These are phyloP conservation scores for Capreolus pygargus DNA, from an alignment of 2,113 vertebrate species.

Conservation along the genomic window DNA sequence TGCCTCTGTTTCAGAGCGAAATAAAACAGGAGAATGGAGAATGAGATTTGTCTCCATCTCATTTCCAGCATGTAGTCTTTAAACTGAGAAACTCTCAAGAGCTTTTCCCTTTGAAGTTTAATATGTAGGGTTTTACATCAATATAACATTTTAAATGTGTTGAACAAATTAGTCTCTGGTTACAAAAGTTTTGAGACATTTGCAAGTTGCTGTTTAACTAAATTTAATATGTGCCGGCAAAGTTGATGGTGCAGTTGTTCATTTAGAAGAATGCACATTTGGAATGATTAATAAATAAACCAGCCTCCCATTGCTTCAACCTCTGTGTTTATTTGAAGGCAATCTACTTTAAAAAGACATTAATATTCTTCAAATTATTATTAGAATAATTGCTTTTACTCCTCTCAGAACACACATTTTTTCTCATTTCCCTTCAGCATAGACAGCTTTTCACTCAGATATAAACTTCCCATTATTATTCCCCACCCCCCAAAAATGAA, in stretches of 20 bases:
- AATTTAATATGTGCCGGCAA: conserved; percentile 83
- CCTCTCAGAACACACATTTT: conserved; percentile 87
- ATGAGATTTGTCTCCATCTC: conserved; percentile 75
- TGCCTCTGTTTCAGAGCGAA: conserved; percentile 76
- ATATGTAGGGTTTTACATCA: conserved; percentile 84
- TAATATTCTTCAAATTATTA: conserved; percentile 94
- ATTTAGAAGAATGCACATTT: conserved; percentile 83
- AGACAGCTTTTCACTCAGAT: conserved; percentile 90
- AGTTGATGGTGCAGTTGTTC: conserved; percentile 81
- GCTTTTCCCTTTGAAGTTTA: conserved; percentile 87
- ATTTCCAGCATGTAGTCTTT: conserved; percentile 79
- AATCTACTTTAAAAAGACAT: conserved; percentile 91
- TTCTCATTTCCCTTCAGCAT: conserved; percentile 93
- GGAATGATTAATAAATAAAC: conserved; percentile 86
- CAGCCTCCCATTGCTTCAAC: conserved; percentile 80
- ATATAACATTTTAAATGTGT: conserved; percentile 85
- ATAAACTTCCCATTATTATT: conserved; percentile 91
- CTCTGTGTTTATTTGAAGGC: conserved; percentile 92
- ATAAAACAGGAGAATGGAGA: conserved; percentile 74
- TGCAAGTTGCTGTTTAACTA: conserved; percentile 86
- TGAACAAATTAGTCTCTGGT: conserved; percentile 89
- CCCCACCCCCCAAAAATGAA: conserved; percentile 85
- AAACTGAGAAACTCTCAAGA: conserved; percentile 83
- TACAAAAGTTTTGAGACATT: conserved; percentile 87
- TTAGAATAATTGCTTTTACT: conserved; percentile 96